Conservation (phyloP, 37 sponge, comb jelly and placozoan genomes). For the Halisarca cf. caerulea region DNA sequence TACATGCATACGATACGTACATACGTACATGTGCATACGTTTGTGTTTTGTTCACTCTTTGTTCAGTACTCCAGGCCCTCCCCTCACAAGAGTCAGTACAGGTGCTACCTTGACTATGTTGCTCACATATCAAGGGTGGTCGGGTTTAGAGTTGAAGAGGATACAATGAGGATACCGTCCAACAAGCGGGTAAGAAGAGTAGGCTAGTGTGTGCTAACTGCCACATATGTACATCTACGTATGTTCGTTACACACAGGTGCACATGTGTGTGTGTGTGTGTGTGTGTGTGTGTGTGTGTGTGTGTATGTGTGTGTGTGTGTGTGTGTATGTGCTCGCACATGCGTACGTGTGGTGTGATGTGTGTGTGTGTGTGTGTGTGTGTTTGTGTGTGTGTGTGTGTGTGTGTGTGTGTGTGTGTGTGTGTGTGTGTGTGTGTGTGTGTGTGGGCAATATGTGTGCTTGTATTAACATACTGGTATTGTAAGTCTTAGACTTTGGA, state of each 20-base stretch:
- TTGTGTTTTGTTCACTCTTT: constrained; percentile 47
- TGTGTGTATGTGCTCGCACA: too few species aligned
- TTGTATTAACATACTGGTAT: too few species aligned
- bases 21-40: not conserved
- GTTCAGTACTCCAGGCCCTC: constrained; percentile 38
- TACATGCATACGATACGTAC: not conserved
- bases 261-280: not conserved
- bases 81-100: constrained; percentile 69
- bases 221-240: not conserved
- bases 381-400: too few species aligned
- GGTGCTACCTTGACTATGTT: constrained; percentile 85
- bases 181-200: constrained; percentile 80
- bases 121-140: constrained; percentile 61
- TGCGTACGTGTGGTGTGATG: too few species aligned
- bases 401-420: too few species aligned
- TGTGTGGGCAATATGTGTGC: too few species aligned
- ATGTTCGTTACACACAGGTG: not conserved
- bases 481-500: too few species aligned
- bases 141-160: constrained; percentile 85
- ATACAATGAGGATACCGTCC: constrained; percentile 92
- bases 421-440: too few species aligned
- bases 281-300: too few species aligned
- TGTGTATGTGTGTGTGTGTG: too few species aligned
- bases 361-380: too few species aligned
- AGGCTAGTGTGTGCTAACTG: too few species aligned